Evolutionary conservation across 2,888 invertebrate species (phyloP).

Genomic region (Tachina lurida): DNA sequence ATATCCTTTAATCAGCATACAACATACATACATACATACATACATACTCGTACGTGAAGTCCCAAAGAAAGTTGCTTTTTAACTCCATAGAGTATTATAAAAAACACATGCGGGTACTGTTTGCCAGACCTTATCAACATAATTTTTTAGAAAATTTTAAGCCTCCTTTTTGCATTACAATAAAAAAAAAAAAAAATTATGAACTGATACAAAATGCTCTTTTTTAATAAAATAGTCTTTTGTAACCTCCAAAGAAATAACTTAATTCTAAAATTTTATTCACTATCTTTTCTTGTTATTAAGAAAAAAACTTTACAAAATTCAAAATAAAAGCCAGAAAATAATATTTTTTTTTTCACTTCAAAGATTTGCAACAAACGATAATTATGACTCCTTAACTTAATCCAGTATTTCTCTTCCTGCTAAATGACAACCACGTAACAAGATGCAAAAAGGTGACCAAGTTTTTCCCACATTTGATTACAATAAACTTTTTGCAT

Average conservation of each 20-base stretch:
- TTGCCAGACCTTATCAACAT: neutral
- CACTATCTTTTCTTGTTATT: no score
- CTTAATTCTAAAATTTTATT: no score
- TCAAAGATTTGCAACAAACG: no score
- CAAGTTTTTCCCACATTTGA: conserved; percentile 61
- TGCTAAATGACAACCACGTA: conserved; percentile 10
- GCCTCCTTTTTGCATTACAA: no score
- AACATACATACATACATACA: conserved; percentile 5
- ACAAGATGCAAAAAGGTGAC: conserved; percentile 30
- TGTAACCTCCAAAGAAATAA: no score
- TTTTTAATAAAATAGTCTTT: no score
- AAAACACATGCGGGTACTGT: conserved; percentile 15
- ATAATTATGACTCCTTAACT: neutral
- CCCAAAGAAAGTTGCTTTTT: conserved; percentile 8
- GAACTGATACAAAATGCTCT: no score
- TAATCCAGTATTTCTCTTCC: neutral
- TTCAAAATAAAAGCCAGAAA: no score
- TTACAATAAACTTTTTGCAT: conserved; percentile 16
- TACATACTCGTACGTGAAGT: conserved; percentile 40
- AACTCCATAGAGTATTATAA: conserved; percentile 8
- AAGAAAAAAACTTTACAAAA: no score
- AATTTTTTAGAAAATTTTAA: neutral
- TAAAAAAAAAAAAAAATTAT: no score
- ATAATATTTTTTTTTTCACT: no score
- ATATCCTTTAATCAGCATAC: conserved; percentile 54